Evolutionary conservation across 2,113 vertebrate genomes (phyloP).

Genomic region (Epinephelus fuscoguttatus): DNA sequence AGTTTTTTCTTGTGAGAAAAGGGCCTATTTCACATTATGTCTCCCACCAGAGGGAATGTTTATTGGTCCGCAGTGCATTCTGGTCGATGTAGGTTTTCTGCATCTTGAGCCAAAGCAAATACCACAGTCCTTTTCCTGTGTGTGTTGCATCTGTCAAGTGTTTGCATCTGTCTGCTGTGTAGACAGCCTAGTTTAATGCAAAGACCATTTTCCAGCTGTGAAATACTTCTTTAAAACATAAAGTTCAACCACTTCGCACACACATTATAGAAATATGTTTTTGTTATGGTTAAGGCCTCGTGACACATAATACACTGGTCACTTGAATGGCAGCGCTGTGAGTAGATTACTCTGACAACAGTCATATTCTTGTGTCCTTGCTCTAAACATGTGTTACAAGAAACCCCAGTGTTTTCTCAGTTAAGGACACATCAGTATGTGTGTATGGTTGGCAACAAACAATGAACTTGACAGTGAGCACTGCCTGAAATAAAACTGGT

Average conservation of each 20-base stretch:
- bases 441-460: neutral
- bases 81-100: too few relatives aligned
- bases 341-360: neutral
- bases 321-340: too few relatives aligned
- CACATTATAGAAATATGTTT: neutral
- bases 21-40: too few relatives aligned
- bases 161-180: too few relatives aligned
- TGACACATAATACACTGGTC: neutral
- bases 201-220: too few relatives aligned
- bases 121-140: too few relatives aligned
- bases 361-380: neutral
- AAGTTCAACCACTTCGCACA: neutral
- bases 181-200: too few relatives aligned
- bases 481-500: neutral
- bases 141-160: too few relatives aligned
- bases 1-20: too few relatives aligned
- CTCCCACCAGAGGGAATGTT: too few relatives aligned
- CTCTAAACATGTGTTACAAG: neutral
- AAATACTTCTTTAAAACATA: neutral
- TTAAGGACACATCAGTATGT: neutral
- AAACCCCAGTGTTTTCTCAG: neutral
- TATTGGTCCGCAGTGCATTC: too few relatives aligned
- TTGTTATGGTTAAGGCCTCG: neutral
- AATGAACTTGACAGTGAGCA: neutral
- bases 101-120: too few relatives aligned